These are phyloP conservation scores for Monochamus saltuarius DNA, from an alignment of 1,140 invertebrate species.

Conservation along the genomic window DNA sequence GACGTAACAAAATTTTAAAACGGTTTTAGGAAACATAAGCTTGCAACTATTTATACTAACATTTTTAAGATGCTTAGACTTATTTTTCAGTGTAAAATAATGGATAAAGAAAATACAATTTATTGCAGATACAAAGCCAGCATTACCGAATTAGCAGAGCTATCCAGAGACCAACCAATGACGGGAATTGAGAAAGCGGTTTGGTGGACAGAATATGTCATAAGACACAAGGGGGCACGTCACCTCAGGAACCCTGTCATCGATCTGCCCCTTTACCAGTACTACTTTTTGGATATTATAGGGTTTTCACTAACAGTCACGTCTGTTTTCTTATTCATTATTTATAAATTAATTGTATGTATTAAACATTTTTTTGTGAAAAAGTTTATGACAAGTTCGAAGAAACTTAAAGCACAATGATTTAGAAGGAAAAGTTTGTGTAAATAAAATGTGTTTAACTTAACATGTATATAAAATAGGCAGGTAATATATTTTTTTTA, in stretches of 20 bases:
- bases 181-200: slow-evolving; percentile 50
- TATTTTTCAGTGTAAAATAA: too few relatives aligned
- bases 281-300: slow-evolving; percentile 30
- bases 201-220: slow-evolving; percentile 61
- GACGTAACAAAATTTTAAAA: too few relatives aligned
- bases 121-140: slow-evolving; percentile 29
- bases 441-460: too few relatives aligned
- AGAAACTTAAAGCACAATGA: not conserved
- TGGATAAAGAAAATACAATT: slow-evolving; percentile 1
- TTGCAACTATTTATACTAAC: too few relatives aligned
- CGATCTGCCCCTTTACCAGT: slow-evolving; percentile 29
- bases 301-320: not conserved
- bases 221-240: slow-evolving; percentile 54
- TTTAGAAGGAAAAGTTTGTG: too few relatives aligned
- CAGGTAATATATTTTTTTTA: too few relatives aligned
- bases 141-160: slow-evolving; percentile 29
- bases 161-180: slow-evolving; percentile 49
- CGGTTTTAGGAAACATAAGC: too few relatives aligned
- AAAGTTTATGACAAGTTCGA: not conserved
- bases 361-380: not conserved
- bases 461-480: too few relatives aligned
- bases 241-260: slow-evolving; percentile 47
- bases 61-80: too few relatives aligned
- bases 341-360: not conserved
- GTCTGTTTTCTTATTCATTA: not conserved